Percentiles rank a stretch among this genome's conserved stretches.
phyloP scores from a whole-genome alignment of 2,797 vertebrate genomes.

The Bradypodion pumilum region DNA sequence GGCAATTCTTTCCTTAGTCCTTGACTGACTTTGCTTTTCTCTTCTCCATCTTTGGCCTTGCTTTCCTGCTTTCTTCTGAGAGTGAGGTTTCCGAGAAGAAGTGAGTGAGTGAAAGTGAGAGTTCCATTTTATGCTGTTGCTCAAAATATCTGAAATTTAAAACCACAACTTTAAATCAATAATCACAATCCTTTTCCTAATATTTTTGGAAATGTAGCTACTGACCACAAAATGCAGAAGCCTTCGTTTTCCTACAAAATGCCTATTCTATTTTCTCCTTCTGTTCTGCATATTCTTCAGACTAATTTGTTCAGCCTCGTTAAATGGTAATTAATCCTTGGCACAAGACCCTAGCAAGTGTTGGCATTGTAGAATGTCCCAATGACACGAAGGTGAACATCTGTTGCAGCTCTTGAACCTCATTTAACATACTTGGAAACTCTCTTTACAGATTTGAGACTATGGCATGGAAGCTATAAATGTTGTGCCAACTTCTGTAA shows the following conservation, averaged over 20 bases:
- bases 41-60: background rate
- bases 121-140: too few species aligned
- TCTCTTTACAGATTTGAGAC: background rate
- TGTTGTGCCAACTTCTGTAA: conserved; percentile 7
- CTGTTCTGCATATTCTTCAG: conserved; percentile 15
- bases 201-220: background rate
- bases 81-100: background rate
- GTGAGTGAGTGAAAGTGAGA: background rate
- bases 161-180: background rate
- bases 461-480: background rate
- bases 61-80: background rate
- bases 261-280: background rate
- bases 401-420: conserved; percentile 13
- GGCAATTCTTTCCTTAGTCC: background rate
- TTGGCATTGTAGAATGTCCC: conserved; percentile 1
- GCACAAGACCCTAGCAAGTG: conserved; percentile 16
- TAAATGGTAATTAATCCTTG: conserved; percentile 19
- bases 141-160: background rate
- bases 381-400: conserved; percentile 20
- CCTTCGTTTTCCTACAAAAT: background rate
- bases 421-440: conserved; percentile 10
- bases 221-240: background rate
- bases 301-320: conserved; percentile 6
- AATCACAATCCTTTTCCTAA: background rate
- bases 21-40: background rate